Evolutionary conservation across 2,888 invertebrate species (phyloP).

Genomic region (Drosophila ustulata): DNA sequence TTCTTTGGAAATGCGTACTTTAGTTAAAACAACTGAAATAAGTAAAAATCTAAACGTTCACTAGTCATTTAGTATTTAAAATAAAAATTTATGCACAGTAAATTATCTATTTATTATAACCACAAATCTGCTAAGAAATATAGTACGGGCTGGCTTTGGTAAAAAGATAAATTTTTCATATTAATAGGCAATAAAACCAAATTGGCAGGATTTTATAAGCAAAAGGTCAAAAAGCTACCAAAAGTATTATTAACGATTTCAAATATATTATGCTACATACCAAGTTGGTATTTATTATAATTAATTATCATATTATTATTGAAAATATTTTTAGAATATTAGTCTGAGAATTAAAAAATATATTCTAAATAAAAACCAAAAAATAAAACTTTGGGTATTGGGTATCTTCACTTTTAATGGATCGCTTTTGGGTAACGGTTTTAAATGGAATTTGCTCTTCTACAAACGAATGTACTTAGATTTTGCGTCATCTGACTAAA

Average conservation of each 20-base stretch:
- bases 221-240: conserved; percentile 53
- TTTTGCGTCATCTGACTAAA: no score
- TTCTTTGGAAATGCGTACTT: conserved; percentile 21
- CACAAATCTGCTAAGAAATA: conserved; percentile 33
- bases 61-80: conserved; percentile 69
- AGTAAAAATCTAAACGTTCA: conserved; percentile 70
- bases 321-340: conserved; percentile 79
- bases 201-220: conserved; percentile 54
- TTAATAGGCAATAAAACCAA: conserved; percentile 60
- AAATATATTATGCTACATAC: conserved; percentile 70
- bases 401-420: conserved; percentile 8
- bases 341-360: conserved; percentile 53
- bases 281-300: conserved; percentile 80
- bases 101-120: conserved; percentile 14
- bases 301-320: conserved; percentile 67
- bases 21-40: conserved; percentile 38
- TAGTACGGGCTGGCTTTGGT: no score
- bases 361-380: conserved; percentile 26
- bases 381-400: conserved; percentile 3
- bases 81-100: conserved; percentile 5
- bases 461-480: no score
- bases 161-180: conserved; percentile 62
- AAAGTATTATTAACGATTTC: conserved; percentile 76
- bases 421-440: neutral
- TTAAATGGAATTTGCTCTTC: no score